Base-by-base conservation (phyloP, 2,888 invertebrate species). In the Aplocera efformata region DNA sequence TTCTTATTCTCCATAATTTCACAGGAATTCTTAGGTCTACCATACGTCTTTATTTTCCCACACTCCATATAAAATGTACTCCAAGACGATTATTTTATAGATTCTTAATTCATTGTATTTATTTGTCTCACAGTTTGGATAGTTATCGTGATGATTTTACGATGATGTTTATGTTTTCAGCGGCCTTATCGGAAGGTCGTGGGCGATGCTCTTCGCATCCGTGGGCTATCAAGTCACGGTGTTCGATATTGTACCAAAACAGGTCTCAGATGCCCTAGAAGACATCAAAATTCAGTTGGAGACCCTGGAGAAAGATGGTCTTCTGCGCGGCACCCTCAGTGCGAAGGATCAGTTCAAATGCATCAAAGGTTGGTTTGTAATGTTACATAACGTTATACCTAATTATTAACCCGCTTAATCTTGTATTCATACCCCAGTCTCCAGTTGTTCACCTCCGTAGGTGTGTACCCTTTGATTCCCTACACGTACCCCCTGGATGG, bases 161-260 rank as follows among this genome's bases (percentile, higher is more conserved):
- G 27, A 20, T 29, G 25, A 13, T 26, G 6, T 34, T 29, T 6
- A 10, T 42, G 22, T 40, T 51, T 90, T 88, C 76, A 98, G 98
- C 75, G 99, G 99, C 1, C 88, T 98, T 35, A 98, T 99, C 61
- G 99, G 98, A 1, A 92, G 96, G 39, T 98, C 98, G 61, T 99
- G 98, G 97, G 95, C 98, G 0, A 98, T 98, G 97, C 89, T 98
- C 22, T 99, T 98, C 78, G 97, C 97, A 0, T 93, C 96, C 6
- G 96, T 94, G 3, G 98, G 98, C 6, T 98, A 98, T 76, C 90
- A 93, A 69, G 98, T 98, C 17, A 89, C 90, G 7, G 88, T 99
- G 32, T 98, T 92, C 72, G 99, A 99, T 66, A 93, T 96, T 34
- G 85, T 94, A 23, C 90, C 92, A 1, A 90, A 93, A 50, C 95